Base-by-base conservation (phyloP, 2,113 vertebrate species). In the Poecilia latipinna region DNA sequence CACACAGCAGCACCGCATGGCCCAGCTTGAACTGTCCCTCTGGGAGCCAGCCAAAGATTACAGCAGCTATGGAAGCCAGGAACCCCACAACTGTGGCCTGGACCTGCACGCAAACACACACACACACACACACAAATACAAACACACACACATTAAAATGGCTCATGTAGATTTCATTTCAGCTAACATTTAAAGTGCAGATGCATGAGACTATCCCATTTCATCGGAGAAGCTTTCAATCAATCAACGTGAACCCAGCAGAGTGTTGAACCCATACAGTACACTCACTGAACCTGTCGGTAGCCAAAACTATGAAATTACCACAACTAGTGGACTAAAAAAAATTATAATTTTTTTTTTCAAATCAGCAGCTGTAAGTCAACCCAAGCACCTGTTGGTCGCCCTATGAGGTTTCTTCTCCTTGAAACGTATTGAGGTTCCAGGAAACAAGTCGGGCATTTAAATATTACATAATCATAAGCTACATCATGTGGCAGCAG, bases 21-120 rank as follows among this genome's bases (percentile, higher is more conserved):
- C 93, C 94, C 15, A 99, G 84, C 80, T 93, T 95, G 92, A 99
- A 98, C 82, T 96, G 96, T 42, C 98, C 98, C 0, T 98, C 98
- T 1, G 97, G 98, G 91, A 99, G 99, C 98, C 98, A 99, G 33
- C 98, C 97, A 3, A 99, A 99, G 88, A 98, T 93, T 67, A 99
- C 97, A 0, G 98, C 98, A 19, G 97, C 97, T 0, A 99, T 97
- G 1, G 98, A 98, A 2, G 98, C 97, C 91, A 99, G 94, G 92
- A 99, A 99, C 8, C 98, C 98, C 61, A 99, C 98, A 82, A 99
- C 98, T 0, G 98, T 99, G 81, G 98, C 98, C 91, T 99, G 98
- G 74, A 99, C 98, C 98, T 99, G 92, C 33, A 78, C 61, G 82
- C 54, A 75, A 42, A 70, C 68, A 69, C 57, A 28, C 28, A 28